phyloP scores from a whole-genome alignment of 2,797 vertebrate species.

The Enteromius paludinosus region DNA sequence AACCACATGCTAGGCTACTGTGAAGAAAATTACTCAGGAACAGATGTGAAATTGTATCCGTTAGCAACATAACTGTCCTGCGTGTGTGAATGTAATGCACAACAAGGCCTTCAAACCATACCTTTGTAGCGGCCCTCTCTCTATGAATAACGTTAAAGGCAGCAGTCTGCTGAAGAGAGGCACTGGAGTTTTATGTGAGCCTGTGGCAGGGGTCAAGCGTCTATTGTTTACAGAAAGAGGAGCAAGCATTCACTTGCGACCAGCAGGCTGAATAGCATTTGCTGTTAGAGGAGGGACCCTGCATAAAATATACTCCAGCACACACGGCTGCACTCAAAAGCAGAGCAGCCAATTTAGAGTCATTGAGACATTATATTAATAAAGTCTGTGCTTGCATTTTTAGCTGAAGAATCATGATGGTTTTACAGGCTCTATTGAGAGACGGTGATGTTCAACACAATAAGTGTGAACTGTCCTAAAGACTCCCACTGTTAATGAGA shows the following conservation, averaged over 20 bases:
- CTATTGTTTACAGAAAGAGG: constrained; percentile 72
- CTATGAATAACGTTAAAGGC: constrained; percentile 72
- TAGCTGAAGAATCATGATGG: constrained; percentile 17
- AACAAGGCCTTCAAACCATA: constrained; percentile 57
- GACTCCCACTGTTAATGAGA: neutral
- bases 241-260: constrained; percentile 62
- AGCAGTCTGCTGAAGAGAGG: constrained; percentile 63
- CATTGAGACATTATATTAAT: constrained; percentile 55
- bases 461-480: constrained; percentile 6
- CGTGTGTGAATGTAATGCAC: constrained; percentile 44
- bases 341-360: constrained; percentile 44
- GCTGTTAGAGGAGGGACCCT: constrained; percentile 53
- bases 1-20: constrained; percentile 3
- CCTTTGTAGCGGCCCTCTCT: constrained; percentile 57
- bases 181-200: constrained; percentile 66
- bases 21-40: neutral
- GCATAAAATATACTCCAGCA: constrained; percentile 52
- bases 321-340: constrained; percentile 49
- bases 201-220: constrained; percentile 74
- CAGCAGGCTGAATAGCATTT: constrained; percentile 59
- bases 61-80: constrained; percentile 30
- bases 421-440: constrained; percentile 37
- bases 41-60: constrained; percentile 1
- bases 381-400: constrained; percentile 35
- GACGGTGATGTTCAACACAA: constrained; percentile 18